Conservation (phyloP, 1,140 invertebrate genomes). For the Oryctes rhinoceros region DNA sequence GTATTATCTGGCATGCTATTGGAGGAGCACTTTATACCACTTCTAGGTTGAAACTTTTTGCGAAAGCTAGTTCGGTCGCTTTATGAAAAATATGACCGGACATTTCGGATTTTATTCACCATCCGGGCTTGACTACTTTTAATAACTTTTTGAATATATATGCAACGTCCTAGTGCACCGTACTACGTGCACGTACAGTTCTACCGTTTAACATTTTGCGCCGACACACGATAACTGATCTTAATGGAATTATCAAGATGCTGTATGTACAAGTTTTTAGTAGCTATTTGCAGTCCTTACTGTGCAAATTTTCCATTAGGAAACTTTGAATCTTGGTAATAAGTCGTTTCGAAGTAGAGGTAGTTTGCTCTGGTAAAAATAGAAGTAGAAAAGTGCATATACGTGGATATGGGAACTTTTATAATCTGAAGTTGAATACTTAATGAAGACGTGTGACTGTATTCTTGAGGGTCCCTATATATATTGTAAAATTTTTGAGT, state of each 20-base stretch:
- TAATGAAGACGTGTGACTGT: too few species aligned
- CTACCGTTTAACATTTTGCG: too few species aligned
- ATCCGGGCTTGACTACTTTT: not conserved
- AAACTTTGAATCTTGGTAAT: not conserved
- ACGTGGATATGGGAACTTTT: too few species aligned
- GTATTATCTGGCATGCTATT: not conserved
- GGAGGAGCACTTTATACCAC: not conserved
- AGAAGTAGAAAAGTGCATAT: too few species aligned
- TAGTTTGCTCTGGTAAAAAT: not conserved
- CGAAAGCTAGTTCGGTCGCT: not conserved
- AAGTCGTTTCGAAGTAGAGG: not conserved
- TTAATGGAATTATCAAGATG: not conserved
- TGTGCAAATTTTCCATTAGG: not conserved
- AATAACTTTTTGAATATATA: slow-evolving; percentile 12
- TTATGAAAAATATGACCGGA: not conserved
- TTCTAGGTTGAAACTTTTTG: not conserved
- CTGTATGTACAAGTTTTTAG: not conserved
- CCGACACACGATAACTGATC: not conserved
- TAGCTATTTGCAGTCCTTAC: not conserved
- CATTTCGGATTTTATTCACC: not conserved
- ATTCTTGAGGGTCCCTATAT: too few species aligned
- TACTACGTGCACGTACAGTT: not conserved
- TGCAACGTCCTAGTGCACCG: not conserved
- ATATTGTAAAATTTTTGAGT: too few species aligned
- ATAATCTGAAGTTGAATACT: too few species aligned